Base-by-base conservation (phyloP, 2,113 vertebrate species). In the Rhodinocichla rosea region DNA sequence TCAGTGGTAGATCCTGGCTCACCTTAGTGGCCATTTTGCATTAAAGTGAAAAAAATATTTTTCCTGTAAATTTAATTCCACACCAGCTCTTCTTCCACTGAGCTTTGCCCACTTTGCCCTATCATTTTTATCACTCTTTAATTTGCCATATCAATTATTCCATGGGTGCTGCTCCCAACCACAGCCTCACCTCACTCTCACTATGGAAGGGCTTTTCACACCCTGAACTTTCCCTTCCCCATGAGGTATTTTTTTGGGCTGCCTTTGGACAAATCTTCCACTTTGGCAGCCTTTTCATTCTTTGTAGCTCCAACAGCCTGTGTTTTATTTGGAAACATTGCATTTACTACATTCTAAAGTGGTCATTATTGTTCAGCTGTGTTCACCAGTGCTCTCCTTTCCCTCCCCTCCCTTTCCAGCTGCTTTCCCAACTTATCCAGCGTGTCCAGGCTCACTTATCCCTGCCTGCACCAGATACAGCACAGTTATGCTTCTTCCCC, bases 401-500 rank as follows among this genome's bases (percentile, higher is more conserved):
- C 67, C 59, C 37, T 81, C 18, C 8, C 17, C 6, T 35, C 44
- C 44, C 24, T 84, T 75, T 50, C 67, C 80, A 89, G 0, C 56
- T 47, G 42, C 37, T 78, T 59, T 87, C 65, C 74, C 75, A 12
- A 37, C 17, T 78, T 64, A n/a, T 17, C 83, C 74, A 81, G 80
- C 19, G 1, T 13, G 26, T 37, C 80, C 14, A 39, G 47, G 30
- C 86, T 94, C 83, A 28, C 83, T 90, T 23, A 63, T n/a, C 94
- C 59, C 86, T 79, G 17, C 57, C 40, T 1, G 11, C 69, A 52
- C 68, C 30, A 37, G 19, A 59, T 10, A 11, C 44, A 52, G 65
- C 44, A 26, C 60, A 78, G 68, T 92, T 71, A 14, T 68, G 69
- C 77, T 78, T 69, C 89, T 94, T 92, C 92, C 95, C 94, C 69